Evolutionary conservation across 2,797 vertebrate genomes (phyloP).

Genomic region (Girardinus metallicus): DNA sequence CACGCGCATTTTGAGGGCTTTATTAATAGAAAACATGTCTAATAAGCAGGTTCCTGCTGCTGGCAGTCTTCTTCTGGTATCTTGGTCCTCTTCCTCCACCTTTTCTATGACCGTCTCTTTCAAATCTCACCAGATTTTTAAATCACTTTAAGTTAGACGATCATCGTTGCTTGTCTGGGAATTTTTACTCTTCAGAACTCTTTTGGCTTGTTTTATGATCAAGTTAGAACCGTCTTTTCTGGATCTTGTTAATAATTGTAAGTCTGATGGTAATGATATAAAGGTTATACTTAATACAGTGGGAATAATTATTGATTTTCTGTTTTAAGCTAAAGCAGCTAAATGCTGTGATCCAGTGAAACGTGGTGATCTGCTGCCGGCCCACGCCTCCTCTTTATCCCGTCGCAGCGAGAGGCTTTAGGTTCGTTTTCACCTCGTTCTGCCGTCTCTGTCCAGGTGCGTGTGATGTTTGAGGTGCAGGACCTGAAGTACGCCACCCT

Average conservation of each 20-base stretch:
- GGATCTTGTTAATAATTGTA: not conserved
- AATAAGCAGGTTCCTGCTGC: too few species aligned
- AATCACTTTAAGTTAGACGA: too few species aligned
- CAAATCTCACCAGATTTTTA: too few species aligned
- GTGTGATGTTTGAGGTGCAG: constrained; percentile 99
- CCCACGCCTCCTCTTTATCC: not conserved
- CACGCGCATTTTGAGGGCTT: too few species aligned
- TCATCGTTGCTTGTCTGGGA: too few species aligned
- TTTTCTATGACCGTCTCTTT: too few species aligned
- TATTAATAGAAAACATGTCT: too few species aligned
- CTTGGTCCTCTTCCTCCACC: too few species aligned
- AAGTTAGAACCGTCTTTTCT: too few species aligned
- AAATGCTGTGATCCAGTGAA: not conserved
- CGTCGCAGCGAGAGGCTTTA: not conserved
- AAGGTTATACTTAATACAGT: not conserved
- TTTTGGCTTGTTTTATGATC: too few species aligned
- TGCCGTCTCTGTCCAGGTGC: constrained; percentile 81
- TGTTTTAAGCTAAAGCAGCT: not conserved
- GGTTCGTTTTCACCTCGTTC: not conserved
- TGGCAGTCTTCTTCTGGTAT: too few species aligned
- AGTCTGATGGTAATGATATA: not conserved
- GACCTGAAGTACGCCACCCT: constrained; percentile 97
- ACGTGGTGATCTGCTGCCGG: not conserved
- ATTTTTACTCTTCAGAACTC: too few species aligned
- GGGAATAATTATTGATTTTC: not conserved